Evolutionary conservation across 2,113 vertebrate genomes (phyloP), one percentile per base, ranked within the genome.

Genomic region (Myrmophylax atrothorax): DNA sequence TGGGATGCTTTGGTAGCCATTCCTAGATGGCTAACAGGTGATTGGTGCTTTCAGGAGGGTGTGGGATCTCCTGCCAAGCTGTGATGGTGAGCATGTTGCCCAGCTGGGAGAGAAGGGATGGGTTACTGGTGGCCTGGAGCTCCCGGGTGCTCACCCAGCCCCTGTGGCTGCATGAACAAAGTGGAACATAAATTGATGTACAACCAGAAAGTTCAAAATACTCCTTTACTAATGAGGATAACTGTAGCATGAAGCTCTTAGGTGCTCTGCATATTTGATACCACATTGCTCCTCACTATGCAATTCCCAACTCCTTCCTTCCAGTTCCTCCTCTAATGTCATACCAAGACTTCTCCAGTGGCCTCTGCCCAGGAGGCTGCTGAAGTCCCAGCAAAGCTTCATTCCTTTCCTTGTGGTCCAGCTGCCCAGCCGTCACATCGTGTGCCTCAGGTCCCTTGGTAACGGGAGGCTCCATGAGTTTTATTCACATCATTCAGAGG

Each of bases 281-380:
- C 84, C 69, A 58, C 64, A 50, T 74, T 87, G 91, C 96, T 97
- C 96, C 95, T 97, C 97, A 97, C 98, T 98, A 98, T 98, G 98
- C 98, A 98, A 98, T 97, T 91, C 92, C 90, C 66, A 46, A 12
- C 85, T 84, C 60, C 73, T 95, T 82, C 40, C 73, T 79, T 92
- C 80, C 80, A 28, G 24, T 63, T 86, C 64, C 84, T 58, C 22
- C 62, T 75, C 85, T 42, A 35, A 75, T 91, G 64, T 93, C 82
- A 73, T 87, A 75, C 37, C 72, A 67, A 89, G 90, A 89, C 60
- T 87, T 62, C 60, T 85, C 44, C 87, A 74, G 87, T 8, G 33
- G 69, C 77, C 66, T 74, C 68, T 56, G 28, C 35, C 44, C 91
- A 23, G 59, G 87, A 75, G 86, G 87, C 60, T 38, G 3, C 81